phyloP scores from a whole-genome alignment of 2,113 vertebrate species.

The Oreochromis spilurus region DNA sequence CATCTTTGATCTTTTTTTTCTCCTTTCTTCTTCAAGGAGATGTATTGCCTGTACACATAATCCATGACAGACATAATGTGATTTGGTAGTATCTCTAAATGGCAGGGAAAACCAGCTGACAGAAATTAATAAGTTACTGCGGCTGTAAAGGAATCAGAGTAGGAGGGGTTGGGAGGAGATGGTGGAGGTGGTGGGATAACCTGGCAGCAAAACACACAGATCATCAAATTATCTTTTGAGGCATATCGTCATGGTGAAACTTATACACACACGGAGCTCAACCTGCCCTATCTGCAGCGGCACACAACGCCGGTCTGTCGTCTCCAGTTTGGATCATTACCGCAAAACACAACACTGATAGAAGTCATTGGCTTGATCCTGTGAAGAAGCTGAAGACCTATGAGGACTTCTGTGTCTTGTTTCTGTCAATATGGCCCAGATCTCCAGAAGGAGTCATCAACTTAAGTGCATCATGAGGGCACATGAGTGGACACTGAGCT shows the following conservation, averaged over 20 bases:
- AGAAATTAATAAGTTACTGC: constrained; percentile 83
- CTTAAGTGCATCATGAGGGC: neutral
- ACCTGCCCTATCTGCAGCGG: constrained; percentile 36
- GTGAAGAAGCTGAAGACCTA: neutral
- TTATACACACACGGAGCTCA: neutral
- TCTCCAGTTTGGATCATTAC: constrained; percentile 26
- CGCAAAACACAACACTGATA: neutral
- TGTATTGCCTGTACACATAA: constrained; percentile 62
- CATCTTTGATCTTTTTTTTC: constrained; percentile 67
- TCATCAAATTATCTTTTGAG: constrained; percentile 55
- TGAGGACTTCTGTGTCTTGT: neutral
- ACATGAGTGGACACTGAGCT: neutral
- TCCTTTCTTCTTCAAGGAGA: constrained; percentile 55
- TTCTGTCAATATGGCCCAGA: neutral
- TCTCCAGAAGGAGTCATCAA: neutral
- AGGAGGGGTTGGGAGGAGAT: constrained; percentile 36
- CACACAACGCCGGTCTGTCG: constrained; percentile 9
- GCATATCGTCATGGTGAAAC: constrained; percentile 67
- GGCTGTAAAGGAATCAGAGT: constrained; percentile 48
- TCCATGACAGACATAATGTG: constrained; percentile 76
- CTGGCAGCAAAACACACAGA: constrained; percentile 82
- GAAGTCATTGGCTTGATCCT: neutral
- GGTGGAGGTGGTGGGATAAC: constrained; percentile 52
- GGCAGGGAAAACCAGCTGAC: constrained; percentile 66
- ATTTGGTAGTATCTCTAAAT: constrained; percentile 77